Conservation (phyloP, 2,888 invertebrate genomes). For the Drosophila rubida region DNA sequence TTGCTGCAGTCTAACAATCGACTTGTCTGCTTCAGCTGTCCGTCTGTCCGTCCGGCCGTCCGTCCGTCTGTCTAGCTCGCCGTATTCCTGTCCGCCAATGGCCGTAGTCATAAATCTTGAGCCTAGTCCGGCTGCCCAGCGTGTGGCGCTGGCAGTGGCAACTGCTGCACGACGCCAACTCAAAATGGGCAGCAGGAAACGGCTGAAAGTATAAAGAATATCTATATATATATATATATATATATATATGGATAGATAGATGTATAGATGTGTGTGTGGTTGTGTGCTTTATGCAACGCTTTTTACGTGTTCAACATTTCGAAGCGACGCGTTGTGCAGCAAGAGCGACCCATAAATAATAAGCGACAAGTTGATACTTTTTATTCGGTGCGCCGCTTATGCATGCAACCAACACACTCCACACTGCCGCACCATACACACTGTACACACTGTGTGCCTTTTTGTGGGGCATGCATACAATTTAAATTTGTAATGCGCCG, state of each 20-base stretch:
- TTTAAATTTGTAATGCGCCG: conserved; percentile 69
- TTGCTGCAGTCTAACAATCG: conserved; percentile 10
- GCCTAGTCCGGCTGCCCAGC: conserved; percentile 68
- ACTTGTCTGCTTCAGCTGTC: neutral
- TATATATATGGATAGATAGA: too few species aligned
- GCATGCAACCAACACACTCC: too few species aligned
- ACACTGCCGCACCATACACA: neutral
- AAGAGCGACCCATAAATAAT: conserved; percentile 66
- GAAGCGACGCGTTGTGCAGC: conserved; percentile 41
- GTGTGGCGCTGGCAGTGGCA: conserved; percentile 43
- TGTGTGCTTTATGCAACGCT: conserved; percentile 48
- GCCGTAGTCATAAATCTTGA: conserved; percentile 69
- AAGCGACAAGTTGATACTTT: conserved; percentile 62
- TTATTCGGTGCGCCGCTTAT: neutral
- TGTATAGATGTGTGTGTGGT: too few species aligned
- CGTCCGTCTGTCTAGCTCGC: conserved; percentile 5
- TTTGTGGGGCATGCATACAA: conserved; percentile 56
- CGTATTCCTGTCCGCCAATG: conserved; percentile 6
- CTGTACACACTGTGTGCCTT: neutral
- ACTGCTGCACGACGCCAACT: conserved; percentile 20
- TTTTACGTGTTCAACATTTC: conserved; percentile 74
- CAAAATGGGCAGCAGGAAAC: conserved; percentile 19
- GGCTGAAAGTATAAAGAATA: neutral
- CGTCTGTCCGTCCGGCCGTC: neutral
- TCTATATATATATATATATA: too few species aligned